Evolutionary conservation across 2,113 vertebrate genomes (phyloP), one percentile per base, ranked within the genome.

Genomic region (Zosterops japonicus): DNA sequence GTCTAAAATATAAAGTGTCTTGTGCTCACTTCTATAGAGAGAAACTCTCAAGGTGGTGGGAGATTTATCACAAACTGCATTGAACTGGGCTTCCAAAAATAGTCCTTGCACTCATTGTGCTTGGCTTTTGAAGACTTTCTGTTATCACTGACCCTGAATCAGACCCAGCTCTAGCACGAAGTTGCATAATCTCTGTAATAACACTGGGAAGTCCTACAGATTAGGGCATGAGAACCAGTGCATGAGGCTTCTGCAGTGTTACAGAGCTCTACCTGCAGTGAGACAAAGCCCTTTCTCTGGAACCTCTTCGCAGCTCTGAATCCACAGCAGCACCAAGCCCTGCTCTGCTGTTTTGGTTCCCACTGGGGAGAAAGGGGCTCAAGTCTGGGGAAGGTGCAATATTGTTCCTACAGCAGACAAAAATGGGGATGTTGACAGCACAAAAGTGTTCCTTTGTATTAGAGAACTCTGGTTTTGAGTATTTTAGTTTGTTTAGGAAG

Each of bases 371-470:
- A 78, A 93, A 44, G 74, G 5, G 14, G 19, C 47, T 44, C 61
- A 53, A 25, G 4, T 25, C 28, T 53, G 59, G 31, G 31, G 6
- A 41, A 61, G 27, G 41, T 49, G 31, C 18, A 31, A 4, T 55
- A 20, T 16, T 72, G 49, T 35, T 27, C 39, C 63, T 50, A 44
- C 12, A 69, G 4, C 14, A 52, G 4, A 6, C 46, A 16, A 44
- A 84, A 84, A 49, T 14, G 11, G n/a, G 22, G 24, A n/a, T 81
- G 60, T 22, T 76, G 24, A 21, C 21, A 36, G n/a, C 42, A 49
- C 12, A 35, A 29, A 75, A 22, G 4, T 2, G 0, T 44, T 82
- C 5, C 69, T 53, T 67, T 0, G 0, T 65, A 6, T 42, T 35
- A 3, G 57, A 71, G 35, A 71, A 5, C 23, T 74, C 36, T 33